phyloP scores from a whole-genome alignment of 2,888 invertebrate genomes.

The Drosophila fulvimacula region DNA sequence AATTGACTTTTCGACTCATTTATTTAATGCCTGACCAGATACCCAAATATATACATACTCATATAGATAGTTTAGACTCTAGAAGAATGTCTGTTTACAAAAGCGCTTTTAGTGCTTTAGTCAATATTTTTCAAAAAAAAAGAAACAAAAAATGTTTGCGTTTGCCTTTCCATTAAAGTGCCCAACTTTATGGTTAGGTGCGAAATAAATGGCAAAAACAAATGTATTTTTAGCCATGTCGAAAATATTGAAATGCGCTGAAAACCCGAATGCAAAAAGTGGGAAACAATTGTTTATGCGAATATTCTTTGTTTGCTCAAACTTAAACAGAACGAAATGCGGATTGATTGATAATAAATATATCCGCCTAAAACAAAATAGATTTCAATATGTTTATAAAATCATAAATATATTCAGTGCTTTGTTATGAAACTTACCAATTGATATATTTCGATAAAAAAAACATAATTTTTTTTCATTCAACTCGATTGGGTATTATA shows the following conservation, averaged over 20 bases:
- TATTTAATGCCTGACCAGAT: slow-evolving; percentile 35
- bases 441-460: background rate
- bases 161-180: slow-evolving; percentile 61
- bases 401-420: slow-evolving; percentile 6
- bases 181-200: slow-evolving; percentile 72
- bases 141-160: slow-evolving; percentile 13
- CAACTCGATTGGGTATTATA: background rate
- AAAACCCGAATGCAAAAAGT: slow-evolving; percentile 44
- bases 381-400: slow-evolving; percentile 4
- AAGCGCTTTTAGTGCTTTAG: slow-evolving; percentile 50
- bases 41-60: background rate
- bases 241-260: slow-evolving; percentile 49
- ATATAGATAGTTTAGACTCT: slow-evolving; percentile 26
- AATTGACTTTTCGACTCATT: slow-evolving; percentile 56
- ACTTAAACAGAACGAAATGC: slow-evolving; percentile 21
- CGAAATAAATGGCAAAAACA: slow-evolving; percentile 62
- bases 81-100: slow-evolving; percentile 50
- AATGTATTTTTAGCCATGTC: slow-evolving; percentile 38
- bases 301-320: slow-evolving; percentile 28
- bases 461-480: background rate
- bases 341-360: slow-evolving; percentile 37
- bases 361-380: slow-evolving; percentile 13
- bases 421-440: background rate
- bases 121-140: slow-evolving; percentile 62
- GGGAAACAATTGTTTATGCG: slow-evolving; percentile 71